These are phyloP conservation scores for Nasonovia ribisnigri DNA, from an alignment of 2,888 invertebrate genomes.

Conservation along the genomic window DNA sequence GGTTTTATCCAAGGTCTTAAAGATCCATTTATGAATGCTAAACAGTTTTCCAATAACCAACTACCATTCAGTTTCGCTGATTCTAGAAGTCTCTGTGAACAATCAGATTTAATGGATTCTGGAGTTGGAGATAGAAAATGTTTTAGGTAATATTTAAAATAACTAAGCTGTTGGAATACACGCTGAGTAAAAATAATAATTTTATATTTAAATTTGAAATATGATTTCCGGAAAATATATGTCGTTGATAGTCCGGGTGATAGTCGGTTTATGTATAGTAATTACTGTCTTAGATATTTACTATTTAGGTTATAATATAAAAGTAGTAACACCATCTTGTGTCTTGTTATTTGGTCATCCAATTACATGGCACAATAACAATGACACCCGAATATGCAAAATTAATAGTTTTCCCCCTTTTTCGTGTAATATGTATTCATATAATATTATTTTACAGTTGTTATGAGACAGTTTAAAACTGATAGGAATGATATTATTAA, in stretches of 20 bases:
- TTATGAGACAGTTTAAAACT: background rate
- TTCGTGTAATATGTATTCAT: background rate
- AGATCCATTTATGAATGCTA: constrained; percentile 67
- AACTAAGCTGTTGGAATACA: background rate
- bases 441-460: too few species aligned
- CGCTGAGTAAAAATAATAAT: background rate
- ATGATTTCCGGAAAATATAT: background rate
- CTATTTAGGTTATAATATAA: background rate
- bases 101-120: constrained; percentile 12
- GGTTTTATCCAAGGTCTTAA: constrained; percentile 66
- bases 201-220: background rate
- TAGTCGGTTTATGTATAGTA: background rate
- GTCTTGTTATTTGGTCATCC: background rate
- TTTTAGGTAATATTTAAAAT: constrained; percentile 62
- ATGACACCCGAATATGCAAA: background rate
- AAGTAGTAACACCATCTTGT: background rate
- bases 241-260: background rate
- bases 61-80: constrained; percentile 72
- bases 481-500: too few species aligned
- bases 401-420: background rate
- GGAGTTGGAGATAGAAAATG: constrained; percentile 41
- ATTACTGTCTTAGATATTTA: background rate
- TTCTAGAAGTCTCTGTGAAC: constrained; percentile 67
- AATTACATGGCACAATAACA: background rate
- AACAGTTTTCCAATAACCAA: constrained; percentile 70